These are phyloP conservation scores for Colostygia pectinataria DNA, from an alignment of 2,888 invertebrate genomes.

Conservation along the genomic window DNA sequence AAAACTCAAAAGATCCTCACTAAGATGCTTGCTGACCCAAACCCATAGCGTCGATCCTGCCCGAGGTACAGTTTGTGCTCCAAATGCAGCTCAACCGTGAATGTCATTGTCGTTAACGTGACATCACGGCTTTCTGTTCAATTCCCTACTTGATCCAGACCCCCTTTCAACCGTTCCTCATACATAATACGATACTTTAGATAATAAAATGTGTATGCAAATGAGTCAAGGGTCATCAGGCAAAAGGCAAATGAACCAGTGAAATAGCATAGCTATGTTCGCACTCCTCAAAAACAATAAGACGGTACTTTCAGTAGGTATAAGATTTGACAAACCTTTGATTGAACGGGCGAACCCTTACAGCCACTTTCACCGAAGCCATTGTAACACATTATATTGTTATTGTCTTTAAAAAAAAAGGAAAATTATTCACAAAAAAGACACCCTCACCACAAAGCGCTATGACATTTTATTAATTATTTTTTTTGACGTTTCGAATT, in stretches of 20 bases:
- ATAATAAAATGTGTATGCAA: slow-evolving; percentile 6
- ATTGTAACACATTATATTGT: slow-evolving; percentile 84
- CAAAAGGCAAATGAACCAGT: slow-evolving; percentile 44
- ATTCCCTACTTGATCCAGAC: slow-evolving; percentile 55
- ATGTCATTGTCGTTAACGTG: slow-evolving; percentile 79
- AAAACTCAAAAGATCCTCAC: no score
- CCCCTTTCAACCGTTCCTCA: not conserved
- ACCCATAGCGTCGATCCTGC: no score
- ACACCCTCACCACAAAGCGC: slow-evolving; percentile 57
- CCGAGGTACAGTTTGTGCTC: slow-evolving; percentile 75
- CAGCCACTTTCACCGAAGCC: slow-evolving; percentile 96
- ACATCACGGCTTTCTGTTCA: slow-evolving; percentile 76
- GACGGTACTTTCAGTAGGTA: slow-evolving; percentile 34
- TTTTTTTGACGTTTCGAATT: slow-evolving; percentile 12
- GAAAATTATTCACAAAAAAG: slow-evolving; percentile 63
- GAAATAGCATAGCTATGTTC: slow-evolving; percentile 43
- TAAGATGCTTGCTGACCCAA: no score
- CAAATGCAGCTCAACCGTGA: slow-evolving; percentile 81
- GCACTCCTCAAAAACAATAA: slow-evolving; percentile 46
- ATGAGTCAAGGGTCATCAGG: slow-evolving; percentile 21
- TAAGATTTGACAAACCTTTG: slow-evolving; percentile 85
- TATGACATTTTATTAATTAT: slow-evolving; percentile 56
- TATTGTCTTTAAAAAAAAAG: slow-evolving; percentile 56
- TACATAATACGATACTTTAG: not conserved
- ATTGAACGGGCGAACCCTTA: slow-evolving; percentile 95